Evolutionary conservation across 2,888 invertebrate species (phyloP).

Genomic region (Augochlorella aurata): DNA sequence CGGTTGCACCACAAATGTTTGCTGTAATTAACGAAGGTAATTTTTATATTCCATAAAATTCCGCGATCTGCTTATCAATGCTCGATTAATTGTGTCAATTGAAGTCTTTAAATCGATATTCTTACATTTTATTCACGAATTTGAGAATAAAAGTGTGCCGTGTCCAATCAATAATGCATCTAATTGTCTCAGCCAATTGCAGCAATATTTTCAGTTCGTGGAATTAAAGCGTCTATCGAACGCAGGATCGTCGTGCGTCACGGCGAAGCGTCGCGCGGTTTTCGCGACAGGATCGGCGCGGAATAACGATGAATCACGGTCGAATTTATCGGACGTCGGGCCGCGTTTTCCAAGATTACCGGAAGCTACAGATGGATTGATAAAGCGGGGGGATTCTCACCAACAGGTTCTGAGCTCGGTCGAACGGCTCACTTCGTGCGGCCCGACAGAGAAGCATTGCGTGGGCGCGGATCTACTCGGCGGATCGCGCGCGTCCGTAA

Average conservation of each 20-base stretch:
- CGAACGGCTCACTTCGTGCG: constrained; percentile 48
- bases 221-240: no score
- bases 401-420: constrained; percentile 57
- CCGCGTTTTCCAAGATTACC: constrained; percentile 38
- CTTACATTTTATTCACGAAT: no score
- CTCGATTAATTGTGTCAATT: no score
- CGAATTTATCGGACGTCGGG: constrained; percentile 39
- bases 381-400: constrained; percentile 50
- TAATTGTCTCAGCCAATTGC: no score
- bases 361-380: constrained; percentile 49
- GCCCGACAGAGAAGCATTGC: constrained; percentile 58
- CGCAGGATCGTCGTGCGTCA: background rate
- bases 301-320: constrained; percentile 39
- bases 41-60: no score
- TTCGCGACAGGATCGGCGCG: background rate
- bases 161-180: no score
- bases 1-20: no score
- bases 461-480: constrained; percentile 41
- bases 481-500: constrained; percentile 54
- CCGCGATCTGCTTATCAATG: no score
- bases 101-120: no score
- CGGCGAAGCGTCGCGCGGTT: background rate
- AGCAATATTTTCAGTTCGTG: no score
- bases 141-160: no score
- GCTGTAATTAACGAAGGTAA: no score